Base-by-base conservation (phyloP, 2,113 vertebrate genomes). In the Hystrix brachyura region DNA sequence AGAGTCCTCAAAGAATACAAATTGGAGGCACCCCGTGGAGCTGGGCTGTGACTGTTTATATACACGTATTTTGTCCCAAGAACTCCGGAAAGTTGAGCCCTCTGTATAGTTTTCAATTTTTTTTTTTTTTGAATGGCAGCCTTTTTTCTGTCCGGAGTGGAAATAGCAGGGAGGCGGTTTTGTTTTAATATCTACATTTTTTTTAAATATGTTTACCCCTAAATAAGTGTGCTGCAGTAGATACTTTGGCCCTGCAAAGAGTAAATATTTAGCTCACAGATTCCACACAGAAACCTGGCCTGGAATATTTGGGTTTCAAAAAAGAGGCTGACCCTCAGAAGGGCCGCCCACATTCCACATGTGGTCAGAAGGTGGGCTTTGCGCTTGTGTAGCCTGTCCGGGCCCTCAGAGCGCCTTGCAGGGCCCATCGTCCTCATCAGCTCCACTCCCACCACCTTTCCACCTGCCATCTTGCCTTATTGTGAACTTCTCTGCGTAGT, bases 261-360 rank as follows among this genome's bases (percentile, higher is more conserved):
- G 96, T 97, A 97, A 98, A 97, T 96, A 96, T 96, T 97, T 98
- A 96, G 81, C 87, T 95, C 80, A 78, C 34, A 85, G 72, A 96
- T 96, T 91, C 96, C 74, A 86, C 62, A 76, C 13, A 65, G 91
- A 94, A 97, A 92, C 62, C 3, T 29, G 32, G 72, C 94, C 83
- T 2, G 0, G 57, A 92, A 80, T 91, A n/a, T 97, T 91, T 96
- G 91, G 43, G 23, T 87, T 97, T 94, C 83, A 55, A 32, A 55
- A 88, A 71, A 57, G 69, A 84, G 25, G 79, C 55, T 84, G 46
- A 29, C 69, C 74, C n/a, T 62, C 23, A 5, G 83, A 18, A 80
- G 79, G 57, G 76, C 78, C 34, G 53, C 59, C 3, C 46, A 17
- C 23, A 1, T 64, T n/a, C 67, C 43, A 0, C 4, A 0, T 32